Evolutionary conservation across 2,797 vertebrate species (phyloP).

Genomic region (Enoplosus armatus): DNA sequence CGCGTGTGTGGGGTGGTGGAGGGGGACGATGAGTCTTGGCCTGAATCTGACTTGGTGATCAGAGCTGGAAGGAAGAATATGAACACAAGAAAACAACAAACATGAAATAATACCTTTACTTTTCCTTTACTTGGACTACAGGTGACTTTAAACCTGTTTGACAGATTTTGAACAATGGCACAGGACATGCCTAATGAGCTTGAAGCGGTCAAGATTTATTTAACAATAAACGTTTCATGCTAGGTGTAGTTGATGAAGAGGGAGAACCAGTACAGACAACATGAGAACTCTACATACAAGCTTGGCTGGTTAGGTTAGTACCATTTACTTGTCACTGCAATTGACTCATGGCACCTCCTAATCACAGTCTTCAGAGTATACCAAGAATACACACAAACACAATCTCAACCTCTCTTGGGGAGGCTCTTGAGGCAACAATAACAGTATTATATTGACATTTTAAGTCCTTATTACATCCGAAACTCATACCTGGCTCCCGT

Average conservation of each 20-base stretch:
- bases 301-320: slow-evolving; percentile 9
- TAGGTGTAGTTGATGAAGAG: not conserved
- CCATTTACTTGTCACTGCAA: slow-evolving; percentile 6
- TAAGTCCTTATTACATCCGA: not conserved
- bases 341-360: not conserved
- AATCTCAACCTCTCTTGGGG: not conserved
- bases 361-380: not conserved
- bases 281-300: slow-evolving; percentile 6
- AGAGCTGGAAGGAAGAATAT: slow-evolving; percentile 60
- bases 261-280: not conserved
- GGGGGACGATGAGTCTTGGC: slow-evolving; percentile 78
- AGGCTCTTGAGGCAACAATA: not conserved
- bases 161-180: not conserved
- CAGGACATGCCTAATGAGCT: not conserved
- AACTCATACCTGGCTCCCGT: slow-evolving; percentile 87
- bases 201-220: not conserved
- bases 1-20: slow-evolving; percentile 76
- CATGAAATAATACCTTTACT: too few relatives aligned
- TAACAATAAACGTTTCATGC: not conserved
- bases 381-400: not conserved
- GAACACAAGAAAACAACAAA: not conserved
- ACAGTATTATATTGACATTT: not conserved
- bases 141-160: not conserved
- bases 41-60: slow-evolving; percentile 76
- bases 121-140: too few relatives aligned